Evolutionary conservation across 2,113 vertebrate genomes (phyloP).

Genomic region (Astur gentilis): DNA sequence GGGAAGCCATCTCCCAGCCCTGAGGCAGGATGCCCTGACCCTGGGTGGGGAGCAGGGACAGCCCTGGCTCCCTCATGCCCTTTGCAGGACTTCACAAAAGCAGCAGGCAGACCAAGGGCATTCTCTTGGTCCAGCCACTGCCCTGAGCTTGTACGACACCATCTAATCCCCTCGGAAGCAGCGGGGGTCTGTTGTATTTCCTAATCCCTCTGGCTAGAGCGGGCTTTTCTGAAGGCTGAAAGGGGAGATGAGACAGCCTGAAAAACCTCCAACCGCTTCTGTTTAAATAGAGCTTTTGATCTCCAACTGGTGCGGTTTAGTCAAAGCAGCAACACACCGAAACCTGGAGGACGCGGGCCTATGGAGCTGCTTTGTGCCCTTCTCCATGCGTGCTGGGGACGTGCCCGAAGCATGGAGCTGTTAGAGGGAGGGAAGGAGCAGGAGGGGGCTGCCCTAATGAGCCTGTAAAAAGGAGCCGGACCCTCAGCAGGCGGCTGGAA

Average conservation of each 20-base stretch:
- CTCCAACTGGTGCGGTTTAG: not conserved
- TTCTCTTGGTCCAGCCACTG: not conserved
- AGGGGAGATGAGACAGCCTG: not conserved
- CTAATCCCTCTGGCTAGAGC: not conserved
- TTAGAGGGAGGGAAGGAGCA: not conserved
- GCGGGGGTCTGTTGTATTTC: not conserved
- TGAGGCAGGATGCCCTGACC: not conserved
- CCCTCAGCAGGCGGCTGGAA: not conserved
- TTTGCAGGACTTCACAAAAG: not conserved
- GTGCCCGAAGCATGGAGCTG: not conserved
- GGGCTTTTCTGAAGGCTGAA: not conserved
- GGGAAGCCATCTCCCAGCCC: not conserved
- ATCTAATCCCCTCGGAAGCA: not conserved
- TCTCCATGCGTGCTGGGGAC: accelerated
- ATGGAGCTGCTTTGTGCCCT: not conserved
- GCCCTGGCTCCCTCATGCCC: not conserved
- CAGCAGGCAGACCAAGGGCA: not conserved
- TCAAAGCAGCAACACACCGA: not conserved
- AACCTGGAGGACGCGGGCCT: not conserved
- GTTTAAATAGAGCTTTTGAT: not conserved
- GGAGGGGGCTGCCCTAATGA: not conserved
- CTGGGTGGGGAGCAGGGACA: not conserved
- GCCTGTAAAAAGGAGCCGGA: not conserved
- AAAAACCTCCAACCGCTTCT: not conserved
- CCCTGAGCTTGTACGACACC: not conserved